Percentiles rank a stretch among this genome's conserved stretches.
phyloP scores from a whole-genome alignment of 92 coral and sea anemone genomes.

The Isaurus tuberculatus region DNA sequence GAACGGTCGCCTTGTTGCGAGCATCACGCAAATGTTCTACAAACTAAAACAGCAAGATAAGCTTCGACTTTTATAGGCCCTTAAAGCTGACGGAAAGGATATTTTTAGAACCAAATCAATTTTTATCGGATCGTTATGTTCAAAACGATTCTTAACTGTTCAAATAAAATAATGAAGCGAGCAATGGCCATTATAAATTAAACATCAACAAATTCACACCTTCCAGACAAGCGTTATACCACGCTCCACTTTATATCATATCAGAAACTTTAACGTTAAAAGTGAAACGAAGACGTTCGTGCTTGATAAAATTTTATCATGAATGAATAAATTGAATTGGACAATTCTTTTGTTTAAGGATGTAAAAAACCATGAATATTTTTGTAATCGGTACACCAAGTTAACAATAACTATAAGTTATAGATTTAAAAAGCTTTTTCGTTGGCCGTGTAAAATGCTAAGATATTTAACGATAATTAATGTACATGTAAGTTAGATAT shows the following conservation, averaged over 20 bases:
- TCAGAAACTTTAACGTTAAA: background rate
- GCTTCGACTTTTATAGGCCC: background rate
- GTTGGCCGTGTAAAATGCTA: background rate
- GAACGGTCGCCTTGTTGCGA: background rate
- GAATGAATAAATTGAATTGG: no score
- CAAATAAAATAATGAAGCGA: background rate
- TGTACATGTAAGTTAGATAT: background rate
- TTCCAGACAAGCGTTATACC: background rate
- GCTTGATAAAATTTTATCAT: background rate
- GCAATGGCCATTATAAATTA: background rate
- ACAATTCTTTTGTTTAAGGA: no score
- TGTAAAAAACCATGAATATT: no score
- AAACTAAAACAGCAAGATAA: background rate
- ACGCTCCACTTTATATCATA: background rate
- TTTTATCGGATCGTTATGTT: background rate
- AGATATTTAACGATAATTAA: background rate
- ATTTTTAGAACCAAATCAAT: background rate
- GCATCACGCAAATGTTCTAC: conserved; percentile 4
- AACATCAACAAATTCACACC: background rate
- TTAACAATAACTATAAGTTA: background rate
- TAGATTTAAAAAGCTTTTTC: background rate
- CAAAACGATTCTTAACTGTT: background rate
- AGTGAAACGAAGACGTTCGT: background rate
- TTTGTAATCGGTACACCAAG: no score
- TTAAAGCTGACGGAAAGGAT: background rate